A percentile compares a stretch with the other conserved stretches of the same genome.
Conservation (phyloP, 1,140 invertebrate species). For the Aphidius ervi region DNA sequence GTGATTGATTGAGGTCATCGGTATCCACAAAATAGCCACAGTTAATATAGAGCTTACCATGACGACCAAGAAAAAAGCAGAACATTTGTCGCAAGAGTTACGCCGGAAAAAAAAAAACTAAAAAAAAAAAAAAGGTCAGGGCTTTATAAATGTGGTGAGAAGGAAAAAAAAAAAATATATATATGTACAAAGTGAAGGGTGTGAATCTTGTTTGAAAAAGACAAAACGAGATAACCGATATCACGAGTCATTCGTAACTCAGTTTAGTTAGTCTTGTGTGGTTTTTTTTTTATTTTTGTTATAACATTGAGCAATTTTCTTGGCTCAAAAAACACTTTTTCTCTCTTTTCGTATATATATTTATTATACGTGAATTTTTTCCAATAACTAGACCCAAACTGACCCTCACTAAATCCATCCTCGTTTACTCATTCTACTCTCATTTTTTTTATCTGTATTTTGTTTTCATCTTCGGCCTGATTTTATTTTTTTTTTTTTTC, state of each 20-base stretch:
- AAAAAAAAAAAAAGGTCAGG: not conserved
- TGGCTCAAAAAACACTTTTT: constrained; percentile 11
- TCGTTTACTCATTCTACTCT: not conserved
- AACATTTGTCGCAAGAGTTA: constrained; percentile 2
- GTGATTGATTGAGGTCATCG: constrained; percentile 1
- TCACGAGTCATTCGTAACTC: constrained; percentile 5
- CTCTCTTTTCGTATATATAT: constrained; percentile 13
- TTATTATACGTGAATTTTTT: not conserved
- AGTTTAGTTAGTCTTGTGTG: not conserved
- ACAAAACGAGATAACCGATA: constrained; percentile 11
- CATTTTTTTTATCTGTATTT: not conserved
- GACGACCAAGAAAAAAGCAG: not conserved
- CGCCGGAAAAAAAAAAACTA: not conserved
- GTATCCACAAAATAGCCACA: not conserved
- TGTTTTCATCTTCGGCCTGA: not conserved
- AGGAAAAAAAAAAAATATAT: not conserved
- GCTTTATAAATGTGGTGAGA: not conserved
- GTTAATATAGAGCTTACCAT: too few relatives aligned
- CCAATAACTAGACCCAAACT: constrained; percentile 9
- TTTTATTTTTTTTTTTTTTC: constrained; percentile 1
- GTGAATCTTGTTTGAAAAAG: not conserved
- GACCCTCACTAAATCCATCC: constrained; percentile 7
- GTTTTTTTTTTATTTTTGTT: constrained; percentile 5
- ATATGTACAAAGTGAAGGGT: not conserved
- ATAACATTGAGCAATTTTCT: constrained; percentile 3